Percentiles rank a stretch among this genome's conserved stretches.
Evolutionary conservation across 2,888 invertebrate species (phyloP).

Genomic region (Digitonthophagus gazella): DNA sequence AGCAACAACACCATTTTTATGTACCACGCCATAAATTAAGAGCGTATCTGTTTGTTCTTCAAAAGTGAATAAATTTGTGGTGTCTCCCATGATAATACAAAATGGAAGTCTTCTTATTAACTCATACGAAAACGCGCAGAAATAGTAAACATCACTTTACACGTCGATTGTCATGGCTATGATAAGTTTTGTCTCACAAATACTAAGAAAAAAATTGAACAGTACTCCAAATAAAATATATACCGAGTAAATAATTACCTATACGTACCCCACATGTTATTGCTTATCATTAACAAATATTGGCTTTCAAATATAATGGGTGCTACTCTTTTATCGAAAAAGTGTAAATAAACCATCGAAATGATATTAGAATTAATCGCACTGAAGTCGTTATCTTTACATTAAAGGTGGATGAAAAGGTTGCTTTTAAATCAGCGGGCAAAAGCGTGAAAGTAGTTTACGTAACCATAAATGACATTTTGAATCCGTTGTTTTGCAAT

Average conservation of each 20-base stretch:
- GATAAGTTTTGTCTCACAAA: no score
- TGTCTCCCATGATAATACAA: no score
- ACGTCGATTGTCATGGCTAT: no score
- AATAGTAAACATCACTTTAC: no score
- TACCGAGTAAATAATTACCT: not conserved
- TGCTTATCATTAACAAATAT: not conserved
- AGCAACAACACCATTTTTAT: no score
- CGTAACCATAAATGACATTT: not conserved
- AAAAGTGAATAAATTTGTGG: no score
- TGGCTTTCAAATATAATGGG: not conserved
- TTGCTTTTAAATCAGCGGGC: not conserved
- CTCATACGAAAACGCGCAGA: no score
- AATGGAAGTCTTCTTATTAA: no score
- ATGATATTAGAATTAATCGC: not conserved
- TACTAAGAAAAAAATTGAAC: no score
- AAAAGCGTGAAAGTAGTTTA: not conserved
- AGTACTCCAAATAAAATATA: not conserved
- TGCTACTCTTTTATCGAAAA: not conserved
- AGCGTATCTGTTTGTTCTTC: no score
- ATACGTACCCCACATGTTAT: not conserved
- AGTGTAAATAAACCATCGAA: no score
- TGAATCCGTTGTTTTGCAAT: not conserved
- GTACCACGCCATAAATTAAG: no score
- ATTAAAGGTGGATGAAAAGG: not conserved
- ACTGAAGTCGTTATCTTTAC: not conserved